Base-by-base conservation (phyloP, 92 coral and sea anemone genomes). In the Diadumene lineata region DNA sequence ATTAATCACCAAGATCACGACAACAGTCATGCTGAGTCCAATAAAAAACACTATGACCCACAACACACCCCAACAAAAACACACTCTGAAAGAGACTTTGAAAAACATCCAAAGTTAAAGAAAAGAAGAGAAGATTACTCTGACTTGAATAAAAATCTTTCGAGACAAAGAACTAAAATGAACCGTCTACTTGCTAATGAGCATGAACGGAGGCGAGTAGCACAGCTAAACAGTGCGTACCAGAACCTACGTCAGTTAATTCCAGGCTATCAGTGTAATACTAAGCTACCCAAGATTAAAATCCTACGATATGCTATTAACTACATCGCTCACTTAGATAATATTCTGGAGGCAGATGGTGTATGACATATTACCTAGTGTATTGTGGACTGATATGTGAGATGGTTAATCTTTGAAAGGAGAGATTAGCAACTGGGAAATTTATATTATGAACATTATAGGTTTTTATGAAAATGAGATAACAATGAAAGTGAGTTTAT, bases 181-280 rank as follows among this genome's bases (percentile, higher is more conserved):
- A 91, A 91, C 76, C 82, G 97, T 60, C 86, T 91, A 15, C 77
- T 91, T 31, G 97, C 97, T 31, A 91, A 91, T 69, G 97, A 91
- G 43, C 97, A 91, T 60, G 97, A 91, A 71, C 77, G 97, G 22
- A 76, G 97, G 15, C 69, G 97, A 22, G 97, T 91, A 7, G 92
- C 97, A 7, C 97, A 91, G 76, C 82, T 91, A 28, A 91, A 91
- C 60, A 85, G 82, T 46, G 97, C 93, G 24, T 91, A 91, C 69
- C 97, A 91, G 60, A 84, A 85, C 58, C 60, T 91, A 29, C 70
- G 97, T 48, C 89, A 91, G 76, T 73, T 89, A 18, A 91, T 91
- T 38, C 97, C 97, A 15, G 97, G 97, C 4, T 91, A 91, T 55
- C 97, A 91, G 77, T 91, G 97, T 55, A 93, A 91, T 72, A 91